Conservation (phyloP, 2,113 vertebrate species). For the Neoarius graeffei region DNA sequence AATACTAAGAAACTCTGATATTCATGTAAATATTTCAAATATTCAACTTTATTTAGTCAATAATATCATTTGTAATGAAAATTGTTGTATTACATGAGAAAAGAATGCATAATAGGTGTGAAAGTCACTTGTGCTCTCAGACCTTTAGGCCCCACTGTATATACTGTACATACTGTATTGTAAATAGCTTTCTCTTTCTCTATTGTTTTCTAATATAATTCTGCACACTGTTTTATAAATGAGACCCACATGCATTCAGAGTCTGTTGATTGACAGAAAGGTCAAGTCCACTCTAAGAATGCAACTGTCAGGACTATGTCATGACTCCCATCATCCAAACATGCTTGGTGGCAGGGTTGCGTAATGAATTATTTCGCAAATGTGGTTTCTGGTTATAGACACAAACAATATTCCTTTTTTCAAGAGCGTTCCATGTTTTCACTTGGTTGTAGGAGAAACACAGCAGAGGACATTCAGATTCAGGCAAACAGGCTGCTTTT, state of each 20-base stretch:
- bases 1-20: not conserved
- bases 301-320: not conserved
- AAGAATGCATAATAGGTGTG: not conserved
- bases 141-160: not conserved
- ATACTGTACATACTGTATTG: not conserved
- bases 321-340: not conserved
- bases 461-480: conserved; percentile 11
- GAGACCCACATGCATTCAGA: not conserved
- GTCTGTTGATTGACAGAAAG: not conserved
- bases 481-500: conserved; percentile 2
- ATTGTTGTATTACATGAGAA: not conserved
- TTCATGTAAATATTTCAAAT: not conserved
- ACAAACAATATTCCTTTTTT: not conserved
- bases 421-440: not conserved
- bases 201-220: not conserved
- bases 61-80: not conserved
- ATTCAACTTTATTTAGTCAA: not conserved
- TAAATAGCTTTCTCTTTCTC: not conserved
- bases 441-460: not conserved
- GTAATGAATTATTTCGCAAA: not conserved
- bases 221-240: not conserved
- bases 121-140: not conserved
- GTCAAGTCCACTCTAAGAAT: not conserved
- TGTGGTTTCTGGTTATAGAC: conserved; percentile 6
- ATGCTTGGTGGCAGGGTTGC: not conserved